These are phyloP conservation scores for Stratiomys singularior DNA, from an alignment of 2,888 invertebrate species.

Conservation along the genomic window DNA sequence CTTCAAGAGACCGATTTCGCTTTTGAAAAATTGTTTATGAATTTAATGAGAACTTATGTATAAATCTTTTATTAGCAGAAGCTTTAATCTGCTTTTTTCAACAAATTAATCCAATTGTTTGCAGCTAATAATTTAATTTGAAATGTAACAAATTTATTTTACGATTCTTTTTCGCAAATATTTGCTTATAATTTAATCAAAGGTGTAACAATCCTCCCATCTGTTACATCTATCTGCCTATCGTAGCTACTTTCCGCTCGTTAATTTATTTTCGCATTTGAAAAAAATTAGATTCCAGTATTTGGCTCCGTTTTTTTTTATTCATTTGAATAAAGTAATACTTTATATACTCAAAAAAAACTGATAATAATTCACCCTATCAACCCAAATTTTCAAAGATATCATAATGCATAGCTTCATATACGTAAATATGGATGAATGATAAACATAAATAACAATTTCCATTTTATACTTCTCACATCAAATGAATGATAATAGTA, in stretches of 20 bases:
- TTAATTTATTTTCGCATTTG: not conserved
- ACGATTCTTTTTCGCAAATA: not conserved
- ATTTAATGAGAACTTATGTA: no score
- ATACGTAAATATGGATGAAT: not conserved
- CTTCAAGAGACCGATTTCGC: no score
- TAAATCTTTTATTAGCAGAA: no score
- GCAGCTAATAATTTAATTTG: not conserved
- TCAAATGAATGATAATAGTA: no score
- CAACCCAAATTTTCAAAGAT: no score
- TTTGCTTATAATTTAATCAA: not conserved
- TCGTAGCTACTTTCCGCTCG: constrained; percentile 27
- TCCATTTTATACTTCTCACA: not conserved
- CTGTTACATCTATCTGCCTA: not conserved
- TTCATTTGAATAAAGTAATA: not conserved
- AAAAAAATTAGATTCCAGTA: not conserved
- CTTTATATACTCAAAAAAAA: no score
- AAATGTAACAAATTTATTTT: not conserved
- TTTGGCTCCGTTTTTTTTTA: constrained; percentile 1
- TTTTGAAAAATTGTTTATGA: no score
- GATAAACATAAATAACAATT: constrained; percentile 10
- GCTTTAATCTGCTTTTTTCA: not conserved
- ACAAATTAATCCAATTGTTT: not conserved
- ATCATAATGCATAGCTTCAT: no score
- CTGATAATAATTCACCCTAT: no score
- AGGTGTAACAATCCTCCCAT: not conserved